A percentile compares a stretch with the other conserved stretches of the same genome.
Evolutionary conservation across 2,113 vertebrate species (phyloP).

Genomic region (Laticauda laticaudata): DNA sequence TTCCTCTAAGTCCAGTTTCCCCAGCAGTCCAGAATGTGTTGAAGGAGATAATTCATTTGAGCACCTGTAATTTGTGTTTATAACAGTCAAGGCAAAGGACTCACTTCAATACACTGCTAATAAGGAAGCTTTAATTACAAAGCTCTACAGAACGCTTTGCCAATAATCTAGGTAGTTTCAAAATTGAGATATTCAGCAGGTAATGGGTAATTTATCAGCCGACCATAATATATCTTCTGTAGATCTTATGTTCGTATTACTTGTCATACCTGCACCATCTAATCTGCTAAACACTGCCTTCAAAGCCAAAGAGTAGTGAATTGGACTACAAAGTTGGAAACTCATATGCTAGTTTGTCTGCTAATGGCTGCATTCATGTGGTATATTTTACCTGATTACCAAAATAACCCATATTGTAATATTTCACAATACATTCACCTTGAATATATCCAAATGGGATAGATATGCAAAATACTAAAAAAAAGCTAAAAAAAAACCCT

Average conservation of each 20-base stretch:
- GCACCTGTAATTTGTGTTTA: slow-evolving; percentile 39
- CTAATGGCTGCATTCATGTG: neutral
- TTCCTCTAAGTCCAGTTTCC: slow-evolving; percentile 44
- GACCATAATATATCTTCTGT: slow-evolving; percentile 14
- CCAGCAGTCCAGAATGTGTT: slow-evolving; percentile 40
- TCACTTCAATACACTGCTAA: slow-evolving; percentile 47
- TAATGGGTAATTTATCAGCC: slow-evolving; percentile 39
- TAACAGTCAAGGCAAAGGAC: slow-evolving; percentile 40
- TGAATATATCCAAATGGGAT: neutral
- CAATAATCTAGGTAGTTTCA: slow-evolving; percentile 35
- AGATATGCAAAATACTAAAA: neutral
- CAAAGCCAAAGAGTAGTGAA: neutral
- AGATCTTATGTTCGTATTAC: slow-evolving; percentile 24
- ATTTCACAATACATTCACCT: neutral
- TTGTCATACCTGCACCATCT: slow-evolving; percentile 30
- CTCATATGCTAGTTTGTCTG: neutral
- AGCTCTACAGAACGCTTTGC: slow-evolving; percentile 39
- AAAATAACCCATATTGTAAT: neutral
- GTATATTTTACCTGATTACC: neutral
- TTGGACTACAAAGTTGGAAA: slow-evolving; percentile 4
- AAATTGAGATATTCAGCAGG: slow-evolving; percentile 22
- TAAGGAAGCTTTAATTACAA: slow-evolving; percentile 55
- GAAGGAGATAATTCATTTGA: slow-evolving; percentile 49
- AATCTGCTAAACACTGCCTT: slow-evolving; percentile 25
- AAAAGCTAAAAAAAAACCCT: neutral